Conservation (phyloP, 2,113 vertebrate genomes). For the Hylia prasina region DNA sequence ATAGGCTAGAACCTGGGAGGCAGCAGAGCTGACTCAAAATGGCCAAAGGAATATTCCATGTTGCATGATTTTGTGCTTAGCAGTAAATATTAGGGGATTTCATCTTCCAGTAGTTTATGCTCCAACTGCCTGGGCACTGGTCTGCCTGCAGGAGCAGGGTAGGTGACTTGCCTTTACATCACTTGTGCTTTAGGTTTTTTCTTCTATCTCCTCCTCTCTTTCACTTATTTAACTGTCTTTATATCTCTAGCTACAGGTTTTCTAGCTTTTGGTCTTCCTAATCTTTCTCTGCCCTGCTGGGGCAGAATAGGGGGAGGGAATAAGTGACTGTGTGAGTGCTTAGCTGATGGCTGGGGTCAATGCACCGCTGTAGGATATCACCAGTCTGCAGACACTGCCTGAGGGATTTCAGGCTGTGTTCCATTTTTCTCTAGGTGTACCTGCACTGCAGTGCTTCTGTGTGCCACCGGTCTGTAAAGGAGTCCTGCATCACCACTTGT, state of each 20-base stretch:
- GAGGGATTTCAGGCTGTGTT: not conserved
- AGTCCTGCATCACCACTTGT: constrained; percentile 6
- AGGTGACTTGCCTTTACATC: not conserved
- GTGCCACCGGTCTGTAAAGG: not conserved
- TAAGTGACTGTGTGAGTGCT: not conserved
- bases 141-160: not conserved
- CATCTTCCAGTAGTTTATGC: not conserved
- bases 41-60: not conserved
- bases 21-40: not conserved
- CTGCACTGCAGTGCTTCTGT: constrained; percentile 61
- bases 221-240: not conserved
- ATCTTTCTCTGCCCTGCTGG: not conserved
- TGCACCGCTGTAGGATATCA: accelerated
- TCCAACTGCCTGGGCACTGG: not conserved
- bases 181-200: not conserved
- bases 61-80: not conserved
- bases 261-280: not conserved
- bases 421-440: constrained; percentile 11
- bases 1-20: not conserved
- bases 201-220: not conserved
- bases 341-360: not conserved
- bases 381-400: not conserved
- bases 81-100: not conserved
- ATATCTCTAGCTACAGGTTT: not conserved
- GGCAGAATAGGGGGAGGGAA: not conserved